phyloP scores from a whole-genome alignment of 2,113 vertebrate genomes.

The Talpa occidentalis region DNA sequence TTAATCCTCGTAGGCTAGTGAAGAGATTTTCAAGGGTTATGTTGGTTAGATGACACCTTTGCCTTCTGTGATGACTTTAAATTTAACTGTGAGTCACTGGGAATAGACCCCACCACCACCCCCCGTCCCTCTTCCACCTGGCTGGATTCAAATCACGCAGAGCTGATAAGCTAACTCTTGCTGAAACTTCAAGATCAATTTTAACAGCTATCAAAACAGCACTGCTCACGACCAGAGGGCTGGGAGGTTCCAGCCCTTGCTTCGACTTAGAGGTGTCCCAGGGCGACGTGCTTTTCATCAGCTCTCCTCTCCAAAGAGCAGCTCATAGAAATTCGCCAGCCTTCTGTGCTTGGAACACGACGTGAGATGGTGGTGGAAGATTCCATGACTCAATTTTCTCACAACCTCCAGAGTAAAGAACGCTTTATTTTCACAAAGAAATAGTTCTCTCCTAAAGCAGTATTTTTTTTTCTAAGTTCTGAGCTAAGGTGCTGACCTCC shows the following conservation, averaged over 20 bases:
- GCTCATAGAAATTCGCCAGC: background rate
- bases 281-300: background rate
- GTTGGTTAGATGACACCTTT: background rate
- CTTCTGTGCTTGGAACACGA: background rate
- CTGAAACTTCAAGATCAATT: background rate
- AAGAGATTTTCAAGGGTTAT: background rate
- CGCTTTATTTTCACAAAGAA: constrained; percentile 13
- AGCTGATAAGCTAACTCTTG: background rate
- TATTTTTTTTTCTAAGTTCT: background rate
- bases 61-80: background rate
- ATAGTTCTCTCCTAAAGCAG: background rate
- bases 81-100: background rate
- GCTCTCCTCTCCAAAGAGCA: background rate
- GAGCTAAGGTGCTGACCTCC: background rate
- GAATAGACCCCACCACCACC: background rate
- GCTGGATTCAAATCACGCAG: background rate
- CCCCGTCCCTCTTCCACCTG: background rate
- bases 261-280: background rate
- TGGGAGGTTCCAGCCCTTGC: background rate
- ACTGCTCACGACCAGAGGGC: background rate
- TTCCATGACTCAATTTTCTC: background rate
- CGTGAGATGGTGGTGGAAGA: background rate
- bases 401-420: background rate
- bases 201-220: fast-evolving
- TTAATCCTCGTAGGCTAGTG: background rate